phyloP scores from a whole-genome alignment of 2,797 vertebrate genomes.

The Remorina albescens region DNA sequence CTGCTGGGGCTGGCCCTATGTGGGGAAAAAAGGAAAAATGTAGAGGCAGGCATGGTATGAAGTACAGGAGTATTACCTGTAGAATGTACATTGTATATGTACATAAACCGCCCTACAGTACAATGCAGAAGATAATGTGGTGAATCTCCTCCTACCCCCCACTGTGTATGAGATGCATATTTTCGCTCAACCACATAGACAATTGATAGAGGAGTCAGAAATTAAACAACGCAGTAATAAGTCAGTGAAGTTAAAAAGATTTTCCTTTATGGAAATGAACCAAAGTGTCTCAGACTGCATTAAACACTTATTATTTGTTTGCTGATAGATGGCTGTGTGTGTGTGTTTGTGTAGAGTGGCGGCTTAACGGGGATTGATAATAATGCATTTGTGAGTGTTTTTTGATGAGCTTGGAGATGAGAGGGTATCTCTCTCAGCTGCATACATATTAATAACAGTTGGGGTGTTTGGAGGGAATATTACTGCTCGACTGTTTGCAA shows the following conservation, averaged over 20 bases:
- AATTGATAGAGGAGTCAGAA: neutral
- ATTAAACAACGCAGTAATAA: slow-evolving; percentile 32
- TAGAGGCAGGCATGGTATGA: too few relatives aligned
- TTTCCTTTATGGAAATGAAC: slow-evolving; percentile 49
- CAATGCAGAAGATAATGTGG: neutral
- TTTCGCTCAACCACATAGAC: neutral
- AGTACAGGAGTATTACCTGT: too few relatives aligned
- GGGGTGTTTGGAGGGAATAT: slow-evolving; percentile 63
- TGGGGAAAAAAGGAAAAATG: neutral
- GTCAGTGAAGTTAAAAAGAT: slow-evolving; percentile 43
- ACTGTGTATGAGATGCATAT: neutral
- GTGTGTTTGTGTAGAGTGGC: slow-evolving; percentile 13
- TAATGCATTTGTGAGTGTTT: slow-evolving; percentile 70
- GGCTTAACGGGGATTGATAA: slow-evolving; percentile 67
- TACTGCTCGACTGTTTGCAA: slow-evolving; percentile 32
- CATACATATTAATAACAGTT: slow-evolving; percentile 75
- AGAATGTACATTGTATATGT: too few relatives aligned
- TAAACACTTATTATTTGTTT: slow-evolving; percentile 62
- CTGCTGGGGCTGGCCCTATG: neutral
- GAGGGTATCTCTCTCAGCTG: slow-evolving; percentile 62
- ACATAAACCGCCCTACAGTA: neutral
- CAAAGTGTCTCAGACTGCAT: slow-evolving; percentile 49
- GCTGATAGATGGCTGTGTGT: slow-evolving; percentile 39
- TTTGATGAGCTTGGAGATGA: slow-evolving; percentile 74
- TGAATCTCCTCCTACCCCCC: neutral